Evolutionary conservation across 2,797 vertebrate species (phyloP), one percentile per base, ranked within the genome.

Genomic region (Parauchenoglanis punctatus): DNA sequence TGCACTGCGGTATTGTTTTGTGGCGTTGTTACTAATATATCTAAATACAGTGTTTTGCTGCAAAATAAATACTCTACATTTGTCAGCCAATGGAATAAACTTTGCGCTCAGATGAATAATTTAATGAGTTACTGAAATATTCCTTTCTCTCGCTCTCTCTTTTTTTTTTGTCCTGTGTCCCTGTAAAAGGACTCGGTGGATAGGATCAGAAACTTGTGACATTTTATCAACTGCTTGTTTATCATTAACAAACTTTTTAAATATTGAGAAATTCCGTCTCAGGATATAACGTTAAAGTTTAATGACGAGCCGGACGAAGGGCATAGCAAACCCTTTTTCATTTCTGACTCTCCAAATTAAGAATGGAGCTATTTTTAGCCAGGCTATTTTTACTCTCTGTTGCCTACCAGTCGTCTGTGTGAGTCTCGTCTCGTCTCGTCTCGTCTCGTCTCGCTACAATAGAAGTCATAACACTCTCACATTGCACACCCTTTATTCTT

Each of bases 291-390:
- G 6, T 63, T 65, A n/a, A 58, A 73, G 56, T 40, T 44, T 6
- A 75, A 44, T 31, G 31, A 28, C 61, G 7, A 23, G 18, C 28
- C 17, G 46, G 23, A 31, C 5, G 6, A 23, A 85, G 72, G n/a
- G 13, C 40, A 77, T 0, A 52, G 44, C 28, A 40, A 35, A 31
- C 44, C 44, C 20, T 1, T 25, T 63, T 77, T 67, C 58, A 52
- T 63, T 67, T 35, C 58, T 52, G 72, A 35, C 73, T 31, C 59
- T 67, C 13, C 2, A 76, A 73, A 59, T 73, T 84, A 63, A 82
- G 73, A 85, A 49, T 87, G 92, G 93, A 91, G 94, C 92, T 86
- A 59, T 84, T 91, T 65, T 52, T 85, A 85, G 72, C 40, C 73
- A 65, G 84, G 44, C 11, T 72, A 63, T 82, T 82, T 82, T 83